Percentiles rank a stretch among this genome's conserved stretches.
phyloP scores from a whole-genome alignment of 2,888 invertebrate genomes.

The Creontiades dilutus region DNA sequence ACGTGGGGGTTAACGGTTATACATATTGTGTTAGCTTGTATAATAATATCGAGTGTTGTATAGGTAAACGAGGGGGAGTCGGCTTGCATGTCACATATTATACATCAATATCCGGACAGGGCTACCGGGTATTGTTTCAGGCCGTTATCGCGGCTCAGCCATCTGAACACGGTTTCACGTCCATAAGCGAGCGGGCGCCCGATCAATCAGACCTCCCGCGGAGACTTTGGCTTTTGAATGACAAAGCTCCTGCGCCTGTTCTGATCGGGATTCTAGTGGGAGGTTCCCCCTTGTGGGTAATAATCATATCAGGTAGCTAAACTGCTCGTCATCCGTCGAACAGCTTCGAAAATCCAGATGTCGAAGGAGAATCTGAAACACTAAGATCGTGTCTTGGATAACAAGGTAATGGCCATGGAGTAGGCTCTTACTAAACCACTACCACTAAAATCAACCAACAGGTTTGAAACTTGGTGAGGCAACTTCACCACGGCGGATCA shows the following conservation, averaged over 20 bases:
- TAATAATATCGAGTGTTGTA: slow-evolving; percentile 17
- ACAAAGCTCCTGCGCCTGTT: slow-evolving; percentile 25
- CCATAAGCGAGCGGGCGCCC: slow-evolving; percentile 16
- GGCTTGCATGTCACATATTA: slow-evolving; percentile 43
- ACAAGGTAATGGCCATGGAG: background rate
- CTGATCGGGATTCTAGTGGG: background rate
- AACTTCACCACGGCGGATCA: too few species aligned
- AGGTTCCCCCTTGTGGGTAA: slow-evolving; percentile 4
- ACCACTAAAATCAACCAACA: too few species aligned
- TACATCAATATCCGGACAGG: slow-evolving; percentile 49
- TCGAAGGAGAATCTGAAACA: background rate
- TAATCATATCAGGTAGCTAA: slow-evolving; percentile 20
- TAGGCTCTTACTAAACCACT: too few species aligned
- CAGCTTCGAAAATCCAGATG: background rate
- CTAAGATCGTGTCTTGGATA: background rate
- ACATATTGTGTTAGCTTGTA: background rate
- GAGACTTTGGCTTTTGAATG: slow-evolving; percentile 33
- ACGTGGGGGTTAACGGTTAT: too few species aligned
- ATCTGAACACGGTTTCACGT: slow-evolving; percentile 9
- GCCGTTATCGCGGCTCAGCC: background rate
- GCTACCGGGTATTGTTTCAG: slow-evolving; percentile 64
- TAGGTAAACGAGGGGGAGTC: slow-evolving; percentile 29
- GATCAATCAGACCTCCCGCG: slow-evolving; percentile 36
- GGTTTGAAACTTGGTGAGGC: too few species aligned
- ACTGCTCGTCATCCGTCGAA: slow-evolving; percentile 1